Conservation (phyloP, 2,113 vertebrate species). For the Cervus canadensis region DNA sequence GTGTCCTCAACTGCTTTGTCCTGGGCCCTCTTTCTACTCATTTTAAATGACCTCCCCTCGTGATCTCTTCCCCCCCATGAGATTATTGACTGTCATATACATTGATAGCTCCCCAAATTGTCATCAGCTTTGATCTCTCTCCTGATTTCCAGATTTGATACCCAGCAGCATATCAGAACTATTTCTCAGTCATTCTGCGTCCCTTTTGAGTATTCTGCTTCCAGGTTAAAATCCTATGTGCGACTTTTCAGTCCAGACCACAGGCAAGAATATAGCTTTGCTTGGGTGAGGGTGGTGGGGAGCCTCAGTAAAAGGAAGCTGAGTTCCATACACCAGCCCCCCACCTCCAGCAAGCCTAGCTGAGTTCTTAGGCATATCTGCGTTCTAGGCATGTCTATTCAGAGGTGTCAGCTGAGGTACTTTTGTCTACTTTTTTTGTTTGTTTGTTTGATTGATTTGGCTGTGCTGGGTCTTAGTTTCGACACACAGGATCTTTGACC, state of each 20-base stretch:
- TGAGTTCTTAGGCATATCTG: not conserved
- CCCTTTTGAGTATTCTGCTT: not conserved
- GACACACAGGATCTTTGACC: not conserved
- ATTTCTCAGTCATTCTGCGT: not conserved
- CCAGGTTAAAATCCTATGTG: not conserved
- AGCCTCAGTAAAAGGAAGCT: not conserved
- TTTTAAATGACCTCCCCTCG: not conserved
- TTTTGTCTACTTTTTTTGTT: not conserved
- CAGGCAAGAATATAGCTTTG: not conserved
- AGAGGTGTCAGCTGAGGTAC: not conserved
- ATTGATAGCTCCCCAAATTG: not conserved
- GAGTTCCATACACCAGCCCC: not conserved
- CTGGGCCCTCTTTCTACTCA: not conserved
- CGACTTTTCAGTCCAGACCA: not conserved
- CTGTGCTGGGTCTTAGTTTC: not conserved
- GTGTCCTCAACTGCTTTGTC: not conserved
- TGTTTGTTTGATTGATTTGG: not conserved
- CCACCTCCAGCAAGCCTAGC: not conserved
- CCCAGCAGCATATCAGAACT: not conserved
- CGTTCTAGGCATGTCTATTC: not conserved
- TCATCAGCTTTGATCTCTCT: not conserved
- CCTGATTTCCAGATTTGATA: not conserved
- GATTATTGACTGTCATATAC: not conserved
- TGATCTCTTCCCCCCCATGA: not conserved
- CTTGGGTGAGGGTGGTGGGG: too few relatives aligned